Conservation (phyloP, 2,888 invertebrate species). For the Macrosoma leucophasiata region DNA sequence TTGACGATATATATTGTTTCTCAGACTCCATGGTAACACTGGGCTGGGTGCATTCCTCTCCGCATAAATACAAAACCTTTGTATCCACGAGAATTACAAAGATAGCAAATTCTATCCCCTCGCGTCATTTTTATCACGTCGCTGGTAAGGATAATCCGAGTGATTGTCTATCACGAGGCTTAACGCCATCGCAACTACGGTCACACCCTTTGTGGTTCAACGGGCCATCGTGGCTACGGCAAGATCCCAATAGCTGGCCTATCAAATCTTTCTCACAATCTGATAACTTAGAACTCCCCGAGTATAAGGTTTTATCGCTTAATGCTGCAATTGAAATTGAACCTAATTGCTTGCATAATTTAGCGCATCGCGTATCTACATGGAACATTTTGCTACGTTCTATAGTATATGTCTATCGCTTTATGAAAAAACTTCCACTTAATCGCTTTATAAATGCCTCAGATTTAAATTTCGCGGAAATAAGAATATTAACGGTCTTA, state of each 20-base stretch:
- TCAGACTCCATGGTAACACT: constrained; percentile 4
- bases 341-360: too few relatives aligned
- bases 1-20: constrained; percentile 3
- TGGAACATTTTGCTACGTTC: too few relatives aligned
- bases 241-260: constrained; percentile 2
- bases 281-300: constrained; percentile 3
- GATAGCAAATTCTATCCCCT: constrained; percentile 1
- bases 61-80: constrained; percentile 6
- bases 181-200: constrained; percentile 7
- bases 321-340: too few relatives aligned
- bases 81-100: constrained; percentile 10
- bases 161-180: constrained; percentile 9
- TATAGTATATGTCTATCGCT: neutral
- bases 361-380: too few relatives aligned
- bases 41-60: constrained; percentile 3
- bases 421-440: neutral
- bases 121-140: constrained; percentile 7
- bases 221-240: constrained; percentile 5
- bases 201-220: constrained; percentile 11
- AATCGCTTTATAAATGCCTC: neutral
- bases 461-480: neutral
- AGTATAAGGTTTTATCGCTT: constrained; percentile 3
- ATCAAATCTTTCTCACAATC: neutral
- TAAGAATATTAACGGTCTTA: neutral
- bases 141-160: constrained; percentile 9